Conservation (phyloP, 2,113 vertebrate species). For the Leptocoma aspasia region DNA sequence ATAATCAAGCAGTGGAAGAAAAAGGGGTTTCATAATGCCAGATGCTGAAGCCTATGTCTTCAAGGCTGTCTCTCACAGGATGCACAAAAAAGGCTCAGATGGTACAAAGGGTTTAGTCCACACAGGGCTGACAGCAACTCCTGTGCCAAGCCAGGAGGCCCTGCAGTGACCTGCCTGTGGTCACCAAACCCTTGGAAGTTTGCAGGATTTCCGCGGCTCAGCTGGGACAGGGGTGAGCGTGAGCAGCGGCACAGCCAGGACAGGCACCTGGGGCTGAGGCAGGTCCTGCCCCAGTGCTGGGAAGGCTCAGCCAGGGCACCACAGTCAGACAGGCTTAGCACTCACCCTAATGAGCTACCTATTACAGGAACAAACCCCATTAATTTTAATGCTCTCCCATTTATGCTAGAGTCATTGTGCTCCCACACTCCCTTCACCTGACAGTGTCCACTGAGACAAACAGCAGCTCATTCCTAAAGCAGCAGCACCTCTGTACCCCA, state of each 20-base stretch:
- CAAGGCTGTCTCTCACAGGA: neutral
- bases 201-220: neutral
- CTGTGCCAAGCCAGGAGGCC: neutral
- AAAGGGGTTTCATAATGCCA: neutral
- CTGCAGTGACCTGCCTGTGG: neutral
- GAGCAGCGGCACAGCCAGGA: neutral
- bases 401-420: neutral
- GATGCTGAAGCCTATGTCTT: neutral
- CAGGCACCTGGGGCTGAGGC: accelerated
- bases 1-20: neutral
- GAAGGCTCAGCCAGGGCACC: accelerated
- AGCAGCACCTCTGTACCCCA: neutral
- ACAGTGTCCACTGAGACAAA: neutral
- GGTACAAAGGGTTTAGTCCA: neutral
- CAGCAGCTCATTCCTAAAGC: neutral
- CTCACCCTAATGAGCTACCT: constrained; percentile 31
- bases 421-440: constrained; percentile 53
- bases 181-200: neutral
- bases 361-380: constrained; percentile 37
- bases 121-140: neutral
- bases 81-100: neutral
- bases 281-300: neutral
- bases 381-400: constrained; percentile 36
- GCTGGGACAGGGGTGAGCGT: neutral
- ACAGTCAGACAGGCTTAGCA: neutral